Conservation (phyloP, 2,797 vertebrate genomes). For the Spatula versicolor region DNA sequence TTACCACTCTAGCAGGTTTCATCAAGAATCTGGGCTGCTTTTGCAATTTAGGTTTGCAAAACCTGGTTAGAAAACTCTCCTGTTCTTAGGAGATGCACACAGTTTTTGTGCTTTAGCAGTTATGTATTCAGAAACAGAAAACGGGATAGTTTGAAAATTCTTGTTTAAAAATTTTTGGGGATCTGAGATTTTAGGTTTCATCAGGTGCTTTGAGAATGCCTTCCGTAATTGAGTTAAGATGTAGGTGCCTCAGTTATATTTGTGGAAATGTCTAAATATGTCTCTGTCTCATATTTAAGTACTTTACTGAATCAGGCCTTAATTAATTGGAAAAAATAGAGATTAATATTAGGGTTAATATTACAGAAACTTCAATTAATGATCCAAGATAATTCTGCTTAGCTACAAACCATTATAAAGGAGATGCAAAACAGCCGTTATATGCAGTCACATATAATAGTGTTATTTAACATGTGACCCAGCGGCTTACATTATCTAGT, state of each 20-base stretch:
- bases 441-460: neutral
- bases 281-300: neutral
- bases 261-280: neutral
- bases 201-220: neutral
- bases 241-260: neutral
- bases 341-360: slow-evolving; percentile 33
- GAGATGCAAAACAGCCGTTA: neutral
- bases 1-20: neutral
- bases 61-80: neutral
- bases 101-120: neutral
- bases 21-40: neutral
- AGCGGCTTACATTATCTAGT: neutral
- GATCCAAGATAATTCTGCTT: neutral
- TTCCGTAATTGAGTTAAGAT: neutral
- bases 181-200: neutral
- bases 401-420: neutral
- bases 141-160: neutral
- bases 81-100: neutral
- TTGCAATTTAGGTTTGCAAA: neutral
- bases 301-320: neutral
- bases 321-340: neutral
- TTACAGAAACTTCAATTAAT: neutral
- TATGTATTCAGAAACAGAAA: neutral
- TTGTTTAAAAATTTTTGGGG: neutral
- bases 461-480: slow-evolving; percentile 56